Percentiles rank a stretch among this genome's conserved stretches.
phyloP scores from a whole-genome alignment of 2,797 vertebrate genomes.

The Paratrypauchen microcephalus region DNA sequence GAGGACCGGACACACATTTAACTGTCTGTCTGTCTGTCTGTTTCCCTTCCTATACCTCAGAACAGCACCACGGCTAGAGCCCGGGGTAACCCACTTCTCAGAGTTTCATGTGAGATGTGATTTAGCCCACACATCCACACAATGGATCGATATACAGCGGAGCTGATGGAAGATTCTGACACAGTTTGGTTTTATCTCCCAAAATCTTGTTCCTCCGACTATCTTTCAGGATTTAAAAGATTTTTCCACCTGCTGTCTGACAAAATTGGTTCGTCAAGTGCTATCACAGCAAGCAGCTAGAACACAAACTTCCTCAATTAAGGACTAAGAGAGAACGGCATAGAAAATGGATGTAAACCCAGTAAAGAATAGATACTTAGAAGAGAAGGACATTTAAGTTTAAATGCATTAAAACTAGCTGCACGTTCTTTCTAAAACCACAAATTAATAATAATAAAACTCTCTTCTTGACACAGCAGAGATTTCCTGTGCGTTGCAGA shows the following conservation, averaged over 20 bases:
- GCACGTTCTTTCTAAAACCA: not conserved
- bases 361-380: not conserved
- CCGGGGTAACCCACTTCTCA: constrained; percentile 55
- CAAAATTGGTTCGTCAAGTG: constrained; percentile 22
- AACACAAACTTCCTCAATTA: constrained; percentile 16
- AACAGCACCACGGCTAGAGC: constrained; percentile 44
- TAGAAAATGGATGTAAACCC: not conserved
- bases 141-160: constrained; percentile 32
- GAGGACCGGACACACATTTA: constrained; percentile 3
- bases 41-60: constrained; percentile 35
- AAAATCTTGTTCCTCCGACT: constrained; percentile 31
- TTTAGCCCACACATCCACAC: constrained; percentile 24
- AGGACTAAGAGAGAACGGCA: not conserved
- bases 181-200: constrained; percentile 21
- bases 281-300: constrained; percentile 12
- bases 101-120: constrained; percentile 35
- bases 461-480: not conserved
- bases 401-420: not conserved
- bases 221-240: constrained; percentile 11
- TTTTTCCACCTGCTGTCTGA: constrained; percentile 18
- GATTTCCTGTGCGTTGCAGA: not conserved
- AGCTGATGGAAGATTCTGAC: constrained; percentile 22
- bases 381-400: not conserved
- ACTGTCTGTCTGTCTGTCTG: constrained; percentile 34
- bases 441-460: not conserved